A percentile compares a stretch with the other conserved stretches of the same genome.
phyloP scores from a whole-genome alignment of 2,888 invertebrate species.

The Hedychridium roseum region DNA sequence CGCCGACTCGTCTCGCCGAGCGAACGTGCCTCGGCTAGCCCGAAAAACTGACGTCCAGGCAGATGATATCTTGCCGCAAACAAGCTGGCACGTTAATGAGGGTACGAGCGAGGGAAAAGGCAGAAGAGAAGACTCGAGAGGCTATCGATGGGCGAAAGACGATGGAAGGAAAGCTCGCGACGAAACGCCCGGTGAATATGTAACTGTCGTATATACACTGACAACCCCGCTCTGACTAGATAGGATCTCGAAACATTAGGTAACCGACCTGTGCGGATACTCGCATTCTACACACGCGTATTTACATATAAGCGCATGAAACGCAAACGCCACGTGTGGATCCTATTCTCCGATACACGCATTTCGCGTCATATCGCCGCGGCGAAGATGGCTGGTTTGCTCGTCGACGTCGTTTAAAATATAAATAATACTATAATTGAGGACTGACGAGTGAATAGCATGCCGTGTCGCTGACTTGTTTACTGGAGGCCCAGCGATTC shows the following conservation, averaged over 20 bases:
- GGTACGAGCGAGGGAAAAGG: constrained; percentile 26
- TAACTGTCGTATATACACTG: constrained; percentile 27
- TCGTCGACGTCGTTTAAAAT: constrained; percentile 40
- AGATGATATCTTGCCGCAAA: constrained; percentile 52
- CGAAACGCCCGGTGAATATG: constrained; percentile 24
- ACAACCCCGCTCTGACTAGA: constrained; percentile 34
- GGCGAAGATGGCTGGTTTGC: constrained; percentile 9
- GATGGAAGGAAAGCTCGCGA: constrained; percentile 15
- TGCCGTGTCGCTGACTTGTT: constrained; percentile 35
- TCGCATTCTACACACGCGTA: constrained; percentile 6
- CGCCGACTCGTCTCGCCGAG: too few species aligned
- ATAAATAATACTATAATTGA: constrained; percentile 51
- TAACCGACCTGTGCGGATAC: constrained; percentile 20
- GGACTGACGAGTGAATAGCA: constrained; percentile 54
- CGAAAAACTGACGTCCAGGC: constrained; percentile 25
- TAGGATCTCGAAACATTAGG: constrained; percentile 39
- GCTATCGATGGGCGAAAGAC: constrained; percentile 23
- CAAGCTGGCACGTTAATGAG: constrained; percentile 53
- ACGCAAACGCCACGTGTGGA: constrained; percentile 2
- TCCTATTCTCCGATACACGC: not conserved
- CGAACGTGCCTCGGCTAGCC: too few species aligned
- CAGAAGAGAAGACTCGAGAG: too few species aligned
- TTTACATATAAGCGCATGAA: constrained; percentile 10
- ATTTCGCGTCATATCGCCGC: constrained; percentile 2
- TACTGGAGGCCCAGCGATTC: constrained; percentile 27